Conservation (phyloP, 2,797 vertebrate genomes). For the Sebastes steindachneri region DNA sequence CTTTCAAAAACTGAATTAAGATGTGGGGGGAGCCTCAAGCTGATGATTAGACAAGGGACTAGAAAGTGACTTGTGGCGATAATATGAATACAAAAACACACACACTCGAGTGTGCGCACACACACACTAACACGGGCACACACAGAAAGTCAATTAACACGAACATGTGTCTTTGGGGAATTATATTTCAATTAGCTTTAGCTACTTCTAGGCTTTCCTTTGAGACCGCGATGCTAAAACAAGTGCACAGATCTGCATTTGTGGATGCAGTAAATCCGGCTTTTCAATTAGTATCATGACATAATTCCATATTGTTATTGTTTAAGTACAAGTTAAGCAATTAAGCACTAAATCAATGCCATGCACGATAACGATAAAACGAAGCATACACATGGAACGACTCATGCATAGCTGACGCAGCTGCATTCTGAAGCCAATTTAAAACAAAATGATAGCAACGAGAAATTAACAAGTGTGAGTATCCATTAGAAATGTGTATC, state of each 20-base stretch:
- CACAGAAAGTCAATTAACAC: constrained; percentile 77
- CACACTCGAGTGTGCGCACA: constrained; percentile 14
- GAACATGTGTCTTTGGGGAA: constrained; percentile 79
- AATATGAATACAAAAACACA: constrained; percentile 50
- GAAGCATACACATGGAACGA: background rate
- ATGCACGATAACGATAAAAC: constrained; percentile 7
- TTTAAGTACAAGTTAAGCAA: constrained; percentile 60
- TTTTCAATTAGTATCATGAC: constrained; percentile 73
- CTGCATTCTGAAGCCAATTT: constrained; percentile 9
- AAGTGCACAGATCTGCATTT: constrained; percentile 66
- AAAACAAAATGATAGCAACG: constrained; percentile 18
- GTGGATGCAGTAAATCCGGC: constrained; percentile 65
- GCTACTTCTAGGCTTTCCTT: constrained; percentile 68
- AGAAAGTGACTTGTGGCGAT: constrained; percentile 67
- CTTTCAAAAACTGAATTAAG: constrained; percentile 70
- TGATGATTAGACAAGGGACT: constrained; percentile 75
- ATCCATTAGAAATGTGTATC: constrained; percentile 22
- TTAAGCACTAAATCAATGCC: constrained; percentile 49
- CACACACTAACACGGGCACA: constrained; percentile 35
- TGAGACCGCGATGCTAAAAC: constrained; percentile 69
- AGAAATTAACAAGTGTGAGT: constrained; percentile 7
- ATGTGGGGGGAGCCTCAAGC: constrained; percentile 56
- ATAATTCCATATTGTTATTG: constrained; percentile 63
- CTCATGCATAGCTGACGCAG: background rate
- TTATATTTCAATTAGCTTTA: constrained; percentile 83